Evolutionary conservation across 2,113 vertebrate species (phyloP).

Genomic region (Nyctibius bracteatus): DNA sequence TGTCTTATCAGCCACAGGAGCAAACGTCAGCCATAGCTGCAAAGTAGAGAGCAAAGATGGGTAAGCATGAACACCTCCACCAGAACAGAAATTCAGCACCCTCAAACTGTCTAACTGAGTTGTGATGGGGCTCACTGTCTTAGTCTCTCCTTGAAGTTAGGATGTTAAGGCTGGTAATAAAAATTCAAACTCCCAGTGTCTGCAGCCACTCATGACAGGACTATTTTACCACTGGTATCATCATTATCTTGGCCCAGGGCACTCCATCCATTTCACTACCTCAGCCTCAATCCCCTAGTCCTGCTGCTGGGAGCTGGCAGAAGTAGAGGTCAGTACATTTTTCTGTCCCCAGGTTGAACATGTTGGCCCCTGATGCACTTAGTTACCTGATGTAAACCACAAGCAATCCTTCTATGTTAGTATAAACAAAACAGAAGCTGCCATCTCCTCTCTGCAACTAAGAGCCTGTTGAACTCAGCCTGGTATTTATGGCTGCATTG

Average conservation of each 20-base stretch:
- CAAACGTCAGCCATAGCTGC: slow-evolving; percentile 93
- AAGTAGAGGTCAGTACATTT: neutral
- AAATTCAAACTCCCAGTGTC: neutral
- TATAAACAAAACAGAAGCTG: neutral
- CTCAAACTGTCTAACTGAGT: neutral
- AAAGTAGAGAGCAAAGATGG: neutral
- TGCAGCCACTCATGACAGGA: neutral
- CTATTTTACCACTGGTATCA: neutral
- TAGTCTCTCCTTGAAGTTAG: neutral
- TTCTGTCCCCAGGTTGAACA: neutral
- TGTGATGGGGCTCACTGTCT: rapidly evolving
- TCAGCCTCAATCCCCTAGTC: neutral
- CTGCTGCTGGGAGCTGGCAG: neutral
- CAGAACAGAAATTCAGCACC: neutral
- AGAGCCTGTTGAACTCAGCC: neutral
- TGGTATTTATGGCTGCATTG: neutral
- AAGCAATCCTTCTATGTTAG: neutral
- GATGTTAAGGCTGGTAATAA: neutral
- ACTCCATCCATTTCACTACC: neutral
- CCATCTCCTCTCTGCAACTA: neutral
- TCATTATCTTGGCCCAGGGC: neutral
- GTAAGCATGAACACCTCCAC: neutral
- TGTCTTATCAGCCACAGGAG: slow-evolving; percentile 85
- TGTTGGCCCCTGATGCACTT: neutral
- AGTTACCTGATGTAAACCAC: neutral